Conservation (phyloP, 2,888 invertebrate genomes). For the Mayetiola destructor region DNA sequence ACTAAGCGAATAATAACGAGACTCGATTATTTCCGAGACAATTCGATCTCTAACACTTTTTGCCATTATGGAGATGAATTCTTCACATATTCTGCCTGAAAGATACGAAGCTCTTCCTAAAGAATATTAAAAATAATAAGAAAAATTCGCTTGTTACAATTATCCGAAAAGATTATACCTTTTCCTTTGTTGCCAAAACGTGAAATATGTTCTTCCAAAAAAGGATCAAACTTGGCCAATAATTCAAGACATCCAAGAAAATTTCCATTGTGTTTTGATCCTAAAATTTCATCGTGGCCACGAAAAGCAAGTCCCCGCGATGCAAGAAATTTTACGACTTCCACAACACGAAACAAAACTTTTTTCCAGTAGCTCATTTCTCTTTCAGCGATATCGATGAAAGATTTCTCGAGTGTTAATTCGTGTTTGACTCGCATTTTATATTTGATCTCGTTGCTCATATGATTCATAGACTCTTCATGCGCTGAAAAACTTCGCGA, state of each 20-base stretch:
- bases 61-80: conserved; percentile 23
- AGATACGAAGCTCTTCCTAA: conserved; percentile 23
- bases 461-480: background rate
- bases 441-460: background rate
- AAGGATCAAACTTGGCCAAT: conserved; percentile 19
- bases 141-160: background rate
- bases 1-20: conserved; percentile 23
- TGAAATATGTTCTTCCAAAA: conserved; percentile 17
- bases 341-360: conserved; percentile 15
- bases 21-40: conserved; percentile 18
- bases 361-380: conserved; percentile 11
- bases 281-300: conserved; percentile 17
- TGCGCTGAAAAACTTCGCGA: background rate
- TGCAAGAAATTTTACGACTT: conserved; percentile 17
- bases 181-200: conserved; percentile 20
- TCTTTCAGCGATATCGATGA: background rate
- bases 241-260: conserved; percentile 17
- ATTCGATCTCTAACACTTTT: conserved; percentile 20
- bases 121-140: background rate
- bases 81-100: conserved; percentile 23
- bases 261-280: conserved; percentile 18
- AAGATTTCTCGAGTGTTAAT: background rate
- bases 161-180: background rate
- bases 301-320: conserved; percentile 18
- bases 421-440: background rate